Evolutionary conservation across 2,797 vertebrate species (phyloP).

Genomic region (Chaetophractus vellerosus): DNA sequence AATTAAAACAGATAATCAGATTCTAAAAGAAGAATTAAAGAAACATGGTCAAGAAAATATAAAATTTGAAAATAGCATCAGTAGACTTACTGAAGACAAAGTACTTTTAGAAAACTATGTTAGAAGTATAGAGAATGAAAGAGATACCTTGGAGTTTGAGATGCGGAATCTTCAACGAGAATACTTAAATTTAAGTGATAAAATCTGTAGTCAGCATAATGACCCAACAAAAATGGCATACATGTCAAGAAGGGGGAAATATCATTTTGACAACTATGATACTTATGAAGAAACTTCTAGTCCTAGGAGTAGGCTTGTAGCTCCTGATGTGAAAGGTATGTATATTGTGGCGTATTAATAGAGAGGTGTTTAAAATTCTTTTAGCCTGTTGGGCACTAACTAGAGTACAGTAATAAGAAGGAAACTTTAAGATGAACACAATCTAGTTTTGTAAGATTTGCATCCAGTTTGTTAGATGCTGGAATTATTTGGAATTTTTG

Average conservation of each 20-base stretch:
- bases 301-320: slow-evolving; percentile 57
- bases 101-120: slow-evolving; percentile 85
- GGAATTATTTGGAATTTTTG: slow-evolving; percentile 29
- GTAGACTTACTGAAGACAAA: slow-evolving; percentile 81
- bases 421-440: slow-evolving; percentile 21
- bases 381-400: not conserved
- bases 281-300: slow-evolving; percentile 70
- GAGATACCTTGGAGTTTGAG: slow-evolving; percentile 85
- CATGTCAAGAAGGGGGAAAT: slow-evolving; percentile 66
- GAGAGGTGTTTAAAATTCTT: not conserved
- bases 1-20: slow-evolving; percentile 86
- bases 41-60: slow-evolving; percentile 78
- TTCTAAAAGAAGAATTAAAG: slow-evolving; percentile 87
- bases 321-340: slow-evolving; percentile 77
- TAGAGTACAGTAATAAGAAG: slow-evolving; percentile 29
- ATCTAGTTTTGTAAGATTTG: slow-evolving; percentile 56
- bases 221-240: slow-evolving; percentile 68
- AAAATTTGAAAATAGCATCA: slow-evolving; percentile 82
- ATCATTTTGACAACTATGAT: slow-evolving; percentile 64
- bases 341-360: not conserved
- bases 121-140: slow-evolving; percentile 86
- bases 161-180: slow-evolving; percentile 83
- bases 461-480: slow-evolving; percentile 18
- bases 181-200: slow-evolving; percentile 79
- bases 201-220: slow-evolving; percentile 65